Evolutionary conservation across 2,888 invertebrate genomes (phyloP), one percentile per base, ranked within the genome.

Genomic region (Tinea pellionella): DNA sequence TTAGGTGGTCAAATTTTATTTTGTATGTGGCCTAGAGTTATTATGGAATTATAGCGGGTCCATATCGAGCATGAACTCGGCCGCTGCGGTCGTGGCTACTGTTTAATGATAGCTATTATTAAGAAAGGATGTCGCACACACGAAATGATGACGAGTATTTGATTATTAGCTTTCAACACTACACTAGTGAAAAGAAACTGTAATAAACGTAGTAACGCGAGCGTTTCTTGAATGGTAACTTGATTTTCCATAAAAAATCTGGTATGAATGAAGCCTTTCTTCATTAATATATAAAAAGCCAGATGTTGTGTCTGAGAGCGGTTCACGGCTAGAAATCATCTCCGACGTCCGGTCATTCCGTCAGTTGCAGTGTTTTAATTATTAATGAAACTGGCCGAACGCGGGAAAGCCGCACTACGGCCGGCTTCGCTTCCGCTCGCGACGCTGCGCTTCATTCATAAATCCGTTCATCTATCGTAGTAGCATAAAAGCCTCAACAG

Each of bases 391-490:
- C 85, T 78, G 77, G 72, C 76, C 77, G 79, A 73, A 41, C 73
- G 75, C 86, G 86, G 85, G 85, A 80, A 86, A 86, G 87, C 85
- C 85, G 78, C 81, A 79, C 81, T 79, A 80, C 56, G 78, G 73
- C 82, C 80, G 79, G 81, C 77, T 75, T 72, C 65, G 77, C 83
- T 86, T 87, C 86, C 87, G 86, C 81, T 84, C 81, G 77, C 83
- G 78, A 78, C 78, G 83, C 77, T 78, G 84, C 78, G 81, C 79
- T 87, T 85, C 87, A 87, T 87, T 87, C 87, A 87, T 87, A 87
- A 87, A 87, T 78, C 72, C 68, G 64, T 69, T 66, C 67, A 63
- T 65, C 59, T 60, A 63, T 59, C 61, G 63, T 65, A 71, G 70
- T 65, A 70, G 63, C 70, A 42, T 57, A 57, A 32, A 18, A 30